Evolutionary conservation across 2,113 vertebrate species (phyloP).

Genomic region (Turnix velox): DNA sequence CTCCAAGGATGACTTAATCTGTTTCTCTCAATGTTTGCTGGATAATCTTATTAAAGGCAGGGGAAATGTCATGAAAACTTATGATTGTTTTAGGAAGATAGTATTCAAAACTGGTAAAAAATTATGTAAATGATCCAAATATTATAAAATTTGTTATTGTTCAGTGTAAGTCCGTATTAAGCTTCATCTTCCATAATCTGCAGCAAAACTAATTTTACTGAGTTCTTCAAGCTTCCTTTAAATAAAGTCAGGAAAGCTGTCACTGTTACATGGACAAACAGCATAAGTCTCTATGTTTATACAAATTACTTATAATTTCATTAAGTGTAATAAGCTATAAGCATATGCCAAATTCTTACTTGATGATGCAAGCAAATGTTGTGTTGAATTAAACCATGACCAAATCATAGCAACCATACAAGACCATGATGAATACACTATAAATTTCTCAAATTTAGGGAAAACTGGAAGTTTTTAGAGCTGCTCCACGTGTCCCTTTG

Average conservation of each 20-base stretch:
- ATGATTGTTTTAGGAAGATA: neutral
- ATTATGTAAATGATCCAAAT: neutral
- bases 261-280: neutral
- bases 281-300: neutral
- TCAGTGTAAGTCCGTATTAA: neutral
- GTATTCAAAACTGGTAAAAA: neutral
- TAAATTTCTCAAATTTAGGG: neutral
- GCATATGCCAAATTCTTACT: neutral
- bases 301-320: neutral
- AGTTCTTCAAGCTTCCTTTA: neutral
- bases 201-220: neutral
- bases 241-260: neutral
- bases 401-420: neutral
- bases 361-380: neutral
- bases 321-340: neutral
- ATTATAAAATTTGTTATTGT: neutral
- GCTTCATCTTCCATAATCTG: neutral
- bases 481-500: neutral
- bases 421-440: neutral
- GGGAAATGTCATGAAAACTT: neutral
- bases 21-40: neutral
- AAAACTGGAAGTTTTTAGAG: neutral
- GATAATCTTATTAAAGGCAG: neutral
- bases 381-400: neutral
- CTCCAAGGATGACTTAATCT: neutral